Base-by-base conservation (phyloP, 2,113 vertebrate genomes). In the Hypomesus transpacificus region DNA sequence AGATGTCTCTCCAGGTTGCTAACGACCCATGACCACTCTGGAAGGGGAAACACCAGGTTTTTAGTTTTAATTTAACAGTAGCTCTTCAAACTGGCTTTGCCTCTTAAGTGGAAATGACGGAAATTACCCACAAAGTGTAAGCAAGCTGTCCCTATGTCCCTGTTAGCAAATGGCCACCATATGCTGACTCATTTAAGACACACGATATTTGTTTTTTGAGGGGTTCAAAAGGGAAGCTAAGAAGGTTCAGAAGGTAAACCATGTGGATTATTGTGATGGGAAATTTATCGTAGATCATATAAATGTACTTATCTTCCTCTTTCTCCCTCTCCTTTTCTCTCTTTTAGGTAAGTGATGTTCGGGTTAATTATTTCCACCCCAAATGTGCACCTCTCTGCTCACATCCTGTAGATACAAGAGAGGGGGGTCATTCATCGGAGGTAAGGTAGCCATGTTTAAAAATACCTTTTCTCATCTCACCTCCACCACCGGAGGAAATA, bases 271-370 rank as follows among this genome's bases (percentile, higher is more conserved):
- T 66, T 39, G 74, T 31, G 66, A 69, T 70, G 20, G 54, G 26
- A 54, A 31, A 75, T 73, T 26, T 63, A 53, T 11, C 74, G 56
- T 18, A 61, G 22, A 60, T 61, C 67, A 81, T 68, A 14, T 22
- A 82, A 54, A 76, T 78, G 84, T 70, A 80, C 60, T 82, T 67
- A 46, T 82, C 57, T 75, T 53, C 69, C 14, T 51, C 54, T 81
- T 67, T 82, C 54, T 73, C 52, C 73, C 14, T 66, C 60, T 74
- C 46, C 76, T 50, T 75, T 52, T 67, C 59, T 72, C 28, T 59
- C 14, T 31, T 66, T 66, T 88, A 91, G 91, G 91, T 92, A 90
- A 92, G 91, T 90, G 76, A 73, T 67, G 70, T 72, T 76, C 74
- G 81, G 66, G 69, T 83, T 77, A 80, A 73, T 73, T 84, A 74